Conservation (phyloP, 1,140 invertebrate genomes). For the Drosophila nigrodunni region DNA sequence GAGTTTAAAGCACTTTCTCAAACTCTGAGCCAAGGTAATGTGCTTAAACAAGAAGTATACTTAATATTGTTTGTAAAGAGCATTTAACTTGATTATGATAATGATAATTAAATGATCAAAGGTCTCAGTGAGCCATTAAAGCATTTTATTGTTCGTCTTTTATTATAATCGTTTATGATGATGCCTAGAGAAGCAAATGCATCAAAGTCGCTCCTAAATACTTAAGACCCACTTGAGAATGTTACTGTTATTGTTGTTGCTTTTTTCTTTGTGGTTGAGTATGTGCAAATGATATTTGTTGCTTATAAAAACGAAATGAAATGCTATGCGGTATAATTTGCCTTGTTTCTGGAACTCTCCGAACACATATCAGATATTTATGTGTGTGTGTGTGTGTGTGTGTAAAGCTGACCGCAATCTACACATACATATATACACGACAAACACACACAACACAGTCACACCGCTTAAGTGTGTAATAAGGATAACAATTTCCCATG, state of each 20-base stretch:
- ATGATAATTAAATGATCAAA: constrained; percentile 20
- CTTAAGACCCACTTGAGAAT: constrained; percentile 31
- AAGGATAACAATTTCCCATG: constrained; percentile 79
- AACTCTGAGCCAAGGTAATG: neutral
- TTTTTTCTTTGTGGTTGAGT: constrained; percentile 1
- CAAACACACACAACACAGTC: constrained; percentile 6
- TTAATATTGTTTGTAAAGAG: neutral
- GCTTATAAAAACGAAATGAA: constrained; percentile 35
- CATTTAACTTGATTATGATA: neutral
- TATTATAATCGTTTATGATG: constrained; percentile 7
- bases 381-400: constrained; percentile 1
- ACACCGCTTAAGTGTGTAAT: constrained; percentile 61
- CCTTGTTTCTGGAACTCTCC: constrained; percentile 10
- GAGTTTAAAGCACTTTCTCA: neutral
- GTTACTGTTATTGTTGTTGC: neutral
- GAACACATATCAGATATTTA: neutral
- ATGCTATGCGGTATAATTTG: constrained; percentile 31
- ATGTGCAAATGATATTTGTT: constrained; percentile 39
- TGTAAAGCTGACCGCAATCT: constrained; percentile 3
- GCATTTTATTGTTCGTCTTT: constrained; percentile 3
- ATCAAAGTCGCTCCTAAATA: constrained; percentile 30
- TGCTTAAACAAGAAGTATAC: neutral
- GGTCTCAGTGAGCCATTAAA: constrained; percentile 4
- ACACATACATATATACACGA: neutral
- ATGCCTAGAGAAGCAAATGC: constrained; percentile 9